Base-by-base conservation (phyloP, 2,888 invertebrate species). In the Dasypogon diadema region DNA sequence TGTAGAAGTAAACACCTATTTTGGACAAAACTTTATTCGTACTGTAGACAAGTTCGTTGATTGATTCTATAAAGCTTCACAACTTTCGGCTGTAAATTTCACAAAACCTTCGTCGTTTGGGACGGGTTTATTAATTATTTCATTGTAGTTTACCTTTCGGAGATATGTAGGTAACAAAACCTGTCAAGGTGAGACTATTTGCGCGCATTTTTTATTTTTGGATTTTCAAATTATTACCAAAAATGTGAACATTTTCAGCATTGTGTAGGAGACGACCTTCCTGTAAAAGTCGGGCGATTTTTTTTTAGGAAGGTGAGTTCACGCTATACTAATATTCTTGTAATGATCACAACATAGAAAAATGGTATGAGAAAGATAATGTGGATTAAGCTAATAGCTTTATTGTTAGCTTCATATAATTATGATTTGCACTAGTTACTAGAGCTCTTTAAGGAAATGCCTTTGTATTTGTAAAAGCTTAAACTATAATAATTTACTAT, bases 121-220 rank as follows among this genome's bases (percentile, higher is more conserved):
- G 60, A n/a, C 8, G 5, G 34, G 18, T 37, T 60, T 60, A 21
- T 60, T 60, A 60, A 60, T 37, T 60, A 37, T 37, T 34, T 16
- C 22, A 22, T 34, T 60, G 60, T 60, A 37, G 37, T 37, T n/a
- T 18, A 21, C 37, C 60, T 42, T 37, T 60, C 30, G 10, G 6
- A 34, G 21, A 34, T 21, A 60, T 21, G 34, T 60, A 37, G 60
- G 37, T 37, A 60, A 37, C 60, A 18, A 37, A 60, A 37, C 37
- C 22, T 10, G 30, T 60, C 60, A 60, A 60, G 60, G 60, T 37
- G 34, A 12, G n/a, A n/a, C 18, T 34, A 37, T 18, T 37, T 18
- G 60, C 60, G 37, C 18, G 37, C 37, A 60, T 37, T 60, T 60
- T 58, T 21, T 5, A 21, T 3, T 60, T 37, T 60, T 60, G 37